A percentile compares a stretch with the other conserved stretches of the same genome.
These are phyloP conservation scores for Microvelia longipes DNA, from an alignment of 1,140 invertebrate genomes.

Conservation along the genomic window DNA sequence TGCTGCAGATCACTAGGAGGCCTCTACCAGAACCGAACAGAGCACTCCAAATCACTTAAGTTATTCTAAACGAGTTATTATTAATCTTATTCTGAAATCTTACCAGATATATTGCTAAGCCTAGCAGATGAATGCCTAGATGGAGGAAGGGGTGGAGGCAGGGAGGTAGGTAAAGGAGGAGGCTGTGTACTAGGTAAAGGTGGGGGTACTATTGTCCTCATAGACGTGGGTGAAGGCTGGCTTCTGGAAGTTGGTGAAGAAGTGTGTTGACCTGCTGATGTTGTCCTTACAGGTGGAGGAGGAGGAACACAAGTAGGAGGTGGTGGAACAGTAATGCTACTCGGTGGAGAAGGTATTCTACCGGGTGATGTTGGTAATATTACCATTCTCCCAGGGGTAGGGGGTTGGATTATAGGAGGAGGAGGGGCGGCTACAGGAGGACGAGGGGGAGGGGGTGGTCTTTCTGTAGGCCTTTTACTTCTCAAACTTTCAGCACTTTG, in stretches of 20 bases:
- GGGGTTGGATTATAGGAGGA: constrained; percentile 29
- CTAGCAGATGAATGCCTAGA: not conserved
- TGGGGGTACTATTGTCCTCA: not conserved
- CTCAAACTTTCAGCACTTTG: not conserved
- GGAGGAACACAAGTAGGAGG: constrained; percentile 10
- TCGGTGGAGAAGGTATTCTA: constrained; percentile 11
- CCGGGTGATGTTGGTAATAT: constrained; percentile 25
- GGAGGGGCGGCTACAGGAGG: constrained; percentile 19
- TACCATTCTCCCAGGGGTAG: constrained; percentile 20
- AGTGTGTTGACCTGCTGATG: not conserved
- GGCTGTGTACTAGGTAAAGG: not conserved
- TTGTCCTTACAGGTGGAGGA: constrained; percentile 6
- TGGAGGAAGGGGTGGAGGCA: not conserved
- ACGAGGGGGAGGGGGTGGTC: constrained; percentile 32
- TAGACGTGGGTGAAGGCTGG: not conserved
- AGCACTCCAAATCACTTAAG: too few relatives aligned
- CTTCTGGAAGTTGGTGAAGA: not conserved
- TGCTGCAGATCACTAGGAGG: too few relatives aligned
- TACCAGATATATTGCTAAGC: not conserved
- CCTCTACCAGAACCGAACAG: too few relatives aligned
- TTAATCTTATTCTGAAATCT: too few relatives aligned
- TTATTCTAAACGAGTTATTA: too few relatives aligned
- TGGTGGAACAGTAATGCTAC: not conserved
- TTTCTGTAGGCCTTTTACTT: constrained; percentile 26
- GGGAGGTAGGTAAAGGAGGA: not conserved